Evolutionary conservation across 2,888 invertebrate species (phyloP).

Genomic region (Leucophora obtusa): DNA sequence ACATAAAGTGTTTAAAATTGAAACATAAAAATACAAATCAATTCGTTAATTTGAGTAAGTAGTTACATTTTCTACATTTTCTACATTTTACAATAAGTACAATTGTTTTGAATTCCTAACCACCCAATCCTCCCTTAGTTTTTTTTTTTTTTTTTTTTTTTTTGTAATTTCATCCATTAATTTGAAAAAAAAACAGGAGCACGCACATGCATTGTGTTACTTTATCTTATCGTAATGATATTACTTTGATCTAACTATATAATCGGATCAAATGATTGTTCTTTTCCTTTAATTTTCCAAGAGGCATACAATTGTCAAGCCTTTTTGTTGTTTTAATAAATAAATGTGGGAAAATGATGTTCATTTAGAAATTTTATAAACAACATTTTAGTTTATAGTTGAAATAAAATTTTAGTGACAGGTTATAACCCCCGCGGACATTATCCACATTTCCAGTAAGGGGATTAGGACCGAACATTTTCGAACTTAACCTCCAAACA

Average conservation of each 20-base stretch:
- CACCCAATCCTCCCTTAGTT: conserved; percentile 40
- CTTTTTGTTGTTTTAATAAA: conserved; percentile 32
- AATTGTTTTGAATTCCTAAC: background rate
- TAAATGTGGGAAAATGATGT: conserved; percentile 27
- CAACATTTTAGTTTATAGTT: background rate
- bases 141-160: too few species aligned
- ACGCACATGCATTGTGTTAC: conserved; percentile 30
- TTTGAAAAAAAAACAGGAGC: conserved; percentile 22
- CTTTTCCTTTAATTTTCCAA: conserved; percentile 55
- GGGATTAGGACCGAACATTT: too few species aligned
- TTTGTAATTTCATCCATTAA: conserved; percentile 5
- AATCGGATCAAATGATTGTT: conserved; percentile 76
- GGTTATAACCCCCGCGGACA: too few species aligned
- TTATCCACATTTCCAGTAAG: too few species aligned
- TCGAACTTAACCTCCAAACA: too few species aligned
- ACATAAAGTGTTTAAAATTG: background rate
- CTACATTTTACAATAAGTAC: background rate
- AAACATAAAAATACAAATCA: background rate
- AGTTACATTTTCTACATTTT: background rate
- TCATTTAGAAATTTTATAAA: background rate
- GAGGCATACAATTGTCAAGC: conserved; percentile 21
- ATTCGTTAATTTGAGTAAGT: background rate
- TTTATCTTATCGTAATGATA: conserved; percentile 58
- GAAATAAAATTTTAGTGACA: background rate
- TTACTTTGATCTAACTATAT: conserved; percentile 66